These are phyloP conservation scores for Eciton burchellii DNA, from an alignment of 1,140 invertebrate genomes.

Conservation along the genomic window DNA sequence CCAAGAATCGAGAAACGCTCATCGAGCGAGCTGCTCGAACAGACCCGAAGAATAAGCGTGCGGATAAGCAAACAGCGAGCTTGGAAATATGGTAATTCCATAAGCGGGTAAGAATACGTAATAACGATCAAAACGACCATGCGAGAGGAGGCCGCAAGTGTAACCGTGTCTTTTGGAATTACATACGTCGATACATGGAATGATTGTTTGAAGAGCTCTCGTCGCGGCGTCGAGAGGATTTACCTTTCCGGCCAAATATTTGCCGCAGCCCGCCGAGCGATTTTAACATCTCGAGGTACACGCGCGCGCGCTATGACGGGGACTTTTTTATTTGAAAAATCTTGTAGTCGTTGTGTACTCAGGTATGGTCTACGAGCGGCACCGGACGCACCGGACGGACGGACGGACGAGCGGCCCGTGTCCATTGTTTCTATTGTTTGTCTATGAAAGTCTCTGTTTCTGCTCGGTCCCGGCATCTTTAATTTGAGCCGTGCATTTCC, in stretches of 20 bases:
- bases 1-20: slow-evolving; percentile 5
- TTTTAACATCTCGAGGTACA: slow-evolving; percentile 74
- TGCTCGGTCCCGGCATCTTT: slow-evolving; percentile 57
- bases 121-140: slow-evolving; percentile 36
- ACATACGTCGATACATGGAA: slow-evolving; percentile 63
- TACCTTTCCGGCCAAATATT: slow-evolving; percentile 72
- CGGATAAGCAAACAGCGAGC: slow-evolving; percentile 35
- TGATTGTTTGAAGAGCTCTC: slow-evolving; percentile 72
- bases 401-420: slow-evolving; percentile 28
- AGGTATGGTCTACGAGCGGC: slow-evolving; percentile 63
- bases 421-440: slow-evolving; percentile 75
- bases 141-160: slow-evolving; percentile 23
- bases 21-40: slow-evolving; percentile 1
- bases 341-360: slow-evolving; percentile 72
- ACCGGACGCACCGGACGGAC: slow-evolving; percentile 46
- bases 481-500: slow-evolving; percentile 70
- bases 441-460: slow-evolving; percentile 57
- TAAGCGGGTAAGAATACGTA: slow-evolving; percentile 34
- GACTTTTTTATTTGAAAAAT: slow-evolving; percentile 68
- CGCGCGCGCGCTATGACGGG: slow-evolving; percentile 54
- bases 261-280: slow-evolving; percentile 65
- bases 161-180: slow-evolving; percentile 33
- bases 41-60: slow-evolving; percentile 8
- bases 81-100: slow-evolving; percentile 33
- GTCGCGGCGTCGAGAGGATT: slow-evolving; percentile 70